Base-by-base conservation (phyloP, 2,888 invertebrate species). In the Noctua janthina region DNA sequence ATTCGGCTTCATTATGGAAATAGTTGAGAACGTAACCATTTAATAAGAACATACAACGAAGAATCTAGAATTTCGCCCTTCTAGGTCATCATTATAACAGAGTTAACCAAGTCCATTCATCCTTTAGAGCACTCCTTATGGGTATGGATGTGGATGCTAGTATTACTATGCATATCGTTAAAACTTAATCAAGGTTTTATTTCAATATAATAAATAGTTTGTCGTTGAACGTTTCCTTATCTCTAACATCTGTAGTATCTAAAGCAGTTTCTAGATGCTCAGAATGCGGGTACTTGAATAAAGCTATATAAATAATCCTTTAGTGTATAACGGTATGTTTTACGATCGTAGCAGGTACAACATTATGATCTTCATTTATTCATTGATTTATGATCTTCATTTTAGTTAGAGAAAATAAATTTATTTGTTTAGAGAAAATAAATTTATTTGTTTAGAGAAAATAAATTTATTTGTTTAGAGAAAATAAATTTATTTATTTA, bases 111-210 rank as follows among this genome's bases (percentile, higher is more conserved):
- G 23, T n/a, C 29, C 68, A 39, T 39, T 10, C 35, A 39, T 64
- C 66, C 35, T 69, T 59, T 23, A 62, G 2, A 51, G 8, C 23
- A 11, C 11, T 59, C 46, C 2, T 39, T 29, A 51, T 17, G 23
- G 35, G 15, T 51, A 8, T 46, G 43, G 15, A 51, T 70, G 17
- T 10, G 62, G 59, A 54, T 54, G 43, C 6, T 81, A 59, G 13
- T 77, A 54, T 29, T 59, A 59, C 46, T 59, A 80, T n/a, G 68
- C 54, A 59, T 59, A 51, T 23, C 56, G 43, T 54, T 29, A 81
- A 43, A 67, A 39, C 84, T 62, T 54, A 67, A 74, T 84, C 46
- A 66, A 70, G n/a, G 17, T 73, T 78, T 78, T 73, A 84, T 64
- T 82, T 78, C 62, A 43, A 35, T 54, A 35, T 73, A 64, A 67